Percentiles rank a stretch among this genome's conserved stretches.
Conservation (phyloP, 2,888 invertebrate species). For the Helobdella robusta region DNA sequence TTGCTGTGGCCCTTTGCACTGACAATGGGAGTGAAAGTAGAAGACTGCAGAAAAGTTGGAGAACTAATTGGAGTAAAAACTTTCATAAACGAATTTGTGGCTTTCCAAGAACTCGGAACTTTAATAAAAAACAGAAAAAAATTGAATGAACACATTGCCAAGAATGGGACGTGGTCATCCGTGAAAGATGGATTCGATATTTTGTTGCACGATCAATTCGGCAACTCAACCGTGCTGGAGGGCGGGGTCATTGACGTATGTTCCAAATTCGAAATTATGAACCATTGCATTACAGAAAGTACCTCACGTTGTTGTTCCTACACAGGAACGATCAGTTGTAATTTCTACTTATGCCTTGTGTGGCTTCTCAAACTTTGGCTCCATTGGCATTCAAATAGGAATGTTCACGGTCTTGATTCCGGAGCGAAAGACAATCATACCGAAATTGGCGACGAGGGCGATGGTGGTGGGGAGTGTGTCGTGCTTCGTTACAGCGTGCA, state of each 20-base stretch:
- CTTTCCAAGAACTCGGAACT: slow-evolving; percentile 57
- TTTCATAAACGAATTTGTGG: slow-evolving; percentile 85
- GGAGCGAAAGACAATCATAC: slow-evolving; percentile 30
- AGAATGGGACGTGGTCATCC: slow-evolving; percentile 29
- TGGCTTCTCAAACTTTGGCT: slow-evolving; percentile 39
- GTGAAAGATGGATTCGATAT: slow-evolving; percentile 26
- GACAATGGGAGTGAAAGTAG: slow-evolving; percentile 63
- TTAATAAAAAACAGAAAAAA: slow-evolving; percentile 37
- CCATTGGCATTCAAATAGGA: slow-evolving; percentile 38
- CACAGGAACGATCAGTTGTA: slow-evolving; percentile 34
- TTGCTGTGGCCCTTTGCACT: slow-evolving; percentile 81
- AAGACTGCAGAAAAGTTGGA: slow-evolving; percentile 67
- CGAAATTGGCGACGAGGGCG: slow-evolving; percentile 37
- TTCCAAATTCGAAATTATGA: background rate
- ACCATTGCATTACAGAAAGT: background rate
- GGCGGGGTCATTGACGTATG: slow-evolving; percentile 5
- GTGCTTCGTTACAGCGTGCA: slow-evolving; percentile 48
- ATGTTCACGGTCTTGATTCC: slow-evolving; percentile 37
- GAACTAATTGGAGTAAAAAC: slow-evolving; percentile 74
- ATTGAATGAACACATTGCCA: slow-evolving; percentile 35
- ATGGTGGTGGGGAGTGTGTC: slow-evolving; percentile 49
- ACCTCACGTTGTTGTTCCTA: background rate
- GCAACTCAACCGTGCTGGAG: slow-evolving; percentile 30
- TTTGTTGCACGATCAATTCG: slow-evolving; percentile 14
- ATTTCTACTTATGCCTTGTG: slow-evolving; percentile 40